A percentile compares a stretch with the other conserved stretches of the same genome.
Evolutionary conservation across 2,797 vertebrate genomes (phyloP).

Genomic region (Syngnathus rostellatus): DNA sequence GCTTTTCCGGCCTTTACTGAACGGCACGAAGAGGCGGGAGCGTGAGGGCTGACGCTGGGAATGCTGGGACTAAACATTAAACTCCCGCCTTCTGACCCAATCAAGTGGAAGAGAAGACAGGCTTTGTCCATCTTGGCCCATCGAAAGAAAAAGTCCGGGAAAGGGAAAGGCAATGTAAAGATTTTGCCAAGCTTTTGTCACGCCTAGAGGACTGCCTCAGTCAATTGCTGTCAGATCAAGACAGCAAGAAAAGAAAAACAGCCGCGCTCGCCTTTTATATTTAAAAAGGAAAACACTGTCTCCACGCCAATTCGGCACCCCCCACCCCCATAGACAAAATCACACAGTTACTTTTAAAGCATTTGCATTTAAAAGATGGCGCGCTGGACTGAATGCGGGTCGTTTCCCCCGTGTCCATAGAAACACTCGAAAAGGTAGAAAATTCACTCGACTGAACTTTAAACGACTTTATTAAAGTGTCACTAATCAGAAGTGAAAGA

Average conservation of each 20-base stretch:
- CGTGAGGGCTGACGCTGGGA: conserved; percentile 26
- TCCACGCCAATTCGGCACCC: conserved; percentile 61
- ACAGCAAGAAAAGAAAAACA: conserved; percentile 69
- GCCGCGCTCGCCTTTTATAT: conserved; percentile 58
- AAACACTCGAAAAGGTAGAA: conserved; percentile 94
- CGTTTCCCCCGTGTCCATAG: conserved; percentile 85
- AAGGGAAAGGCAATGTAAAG: conserved; percentile 74
- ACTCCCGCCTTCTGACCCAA: conserved; percentile 81
- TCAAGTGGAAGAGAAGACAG: conserved; percentile 80
- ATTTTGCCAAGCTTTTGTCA: conserved; percentile 83
- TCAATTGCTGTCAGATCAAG: conserved; percentile 85
- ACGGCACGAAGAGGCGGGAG: not conserved
- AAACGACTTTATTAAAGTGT: conserved; percentile 99
- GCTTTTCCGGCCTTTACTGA: not conserved
- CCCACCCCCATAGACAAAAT: conserved; percentile 69
- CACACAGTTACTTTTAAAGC: conserved; percentile 80
- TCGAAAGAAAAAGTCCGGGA: conserved; percentile 51
- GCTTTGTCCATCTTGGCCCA: conserved; percentile 75
- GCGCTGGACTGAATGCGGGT: conserved; percentile 77
- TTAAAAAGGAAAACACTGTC: conserved; percentile 59
- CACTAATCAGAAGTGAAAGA: conserved; percentile 95
- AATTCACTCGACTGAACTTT: conserved; percentile 97
- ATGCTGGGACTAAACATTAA: conserved; percentile 72
- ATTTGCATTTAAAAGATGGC: conserved; percentile 96
- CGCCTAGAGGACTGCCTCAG: conserved; percentile 75